phyloP scores from a whole-genome alignment of 2,113 vertebrate species.

The Sterrhoptilus dennistouni region DNA sequence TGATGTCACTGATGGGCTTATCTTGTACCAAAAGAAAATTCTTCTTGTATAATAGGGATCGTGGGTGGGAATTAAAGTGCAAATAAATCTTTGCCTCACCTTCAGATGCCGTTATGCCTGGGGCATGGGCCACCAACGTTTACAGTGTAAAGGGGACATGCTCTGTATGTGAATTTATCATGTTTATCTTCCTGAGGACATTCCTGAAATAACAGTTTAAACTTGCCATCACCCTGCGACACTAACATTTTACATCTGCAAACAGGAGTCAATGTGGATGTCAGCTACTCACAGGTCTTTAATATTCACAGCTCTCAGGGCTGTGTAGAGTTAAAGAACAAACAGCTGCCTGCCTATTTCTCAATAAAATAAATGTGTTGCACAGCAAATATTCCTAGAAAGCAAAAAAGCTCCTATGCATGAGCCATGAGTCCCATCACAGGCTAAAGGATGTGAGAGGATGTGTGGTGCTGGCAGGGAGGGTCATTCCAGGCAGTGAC shows the following conservation, averaged over 20 bases:
- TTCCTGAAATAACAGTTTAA: background rate
- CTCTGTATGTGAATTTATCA: fast-evolving
- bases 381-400: slow-evolving; percentile 17
- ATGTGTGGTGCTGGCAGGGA: fast-evolving
- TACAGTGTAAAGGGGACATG: background rate
- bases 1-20: slow-evolving; percentile 36
- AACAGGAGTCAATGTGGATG: background rate
- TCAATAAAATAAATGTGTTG: background rate
- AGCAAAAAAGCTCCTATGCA: background rate
- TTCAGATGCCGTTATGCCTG: background rate
- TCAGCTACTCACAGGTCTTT: background rate
- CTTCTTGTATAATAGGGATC: background rate
- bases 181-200: background rate
- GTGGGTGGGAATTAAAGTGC: slow-evolving; percentile 44
- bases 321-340: background rate
- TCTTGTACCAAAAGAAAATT: slow-evolving; percentile 4
- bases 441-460: background rate
- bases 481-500: background rate
- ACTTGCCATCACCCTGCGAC: background rate
- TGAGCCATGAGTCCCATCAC: background rate
- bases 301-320: background rate
- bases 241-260: background rate
- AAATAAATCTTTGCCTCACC: slow-evolving; percentile 7
- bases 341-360: background rate
- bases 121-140: background rate